phyloP scores from a whole-genome alignment of 2,113 vertebrate species.

The Cyanistes caeruleus region DNA sequence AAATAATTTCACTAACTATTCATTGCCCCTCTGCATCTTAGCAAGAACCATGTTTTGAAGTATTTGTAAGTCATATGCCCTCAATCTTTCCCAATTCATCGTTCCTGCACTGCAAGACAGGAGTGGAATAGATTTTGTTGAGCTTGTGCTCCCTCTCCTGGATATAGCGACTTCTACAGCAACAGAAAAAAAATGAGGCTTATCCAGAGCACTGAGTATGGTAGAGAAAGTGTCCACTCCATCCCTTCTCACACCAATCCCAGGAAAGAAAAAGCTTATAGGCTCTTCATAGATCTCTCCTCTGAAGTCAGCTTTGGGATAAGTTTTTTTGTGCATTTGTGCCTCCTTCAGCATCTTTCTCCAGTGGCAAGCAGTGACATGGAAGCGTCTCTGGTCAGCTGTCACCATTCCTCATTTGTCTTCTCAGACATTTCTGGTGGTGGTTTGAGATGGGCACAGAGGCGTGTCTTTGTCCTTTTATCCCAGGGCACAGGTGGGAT shows the following conservation, averaged over 20 bases:
- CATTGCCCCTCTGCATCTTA: not conserved
- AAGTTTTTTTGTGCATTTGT: not conserved
- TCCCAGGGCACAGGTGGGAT: not conserved
- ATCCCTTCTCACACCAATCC: not conserved
- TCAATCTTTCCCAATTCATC: not conserved
- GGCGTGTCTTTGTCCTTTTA: fast-evolving
- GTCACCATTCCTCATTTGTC: not conserved
- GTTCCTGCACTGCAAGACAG: too few relatives aligned
- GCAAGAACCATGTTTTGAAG: not conserved
- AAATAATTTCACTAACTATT: not conserved
- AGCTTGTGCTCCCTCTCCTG: conserved; percentile 51
- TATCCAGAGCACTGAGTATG: not conserved
- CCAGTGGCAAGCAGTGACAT: not conserved
- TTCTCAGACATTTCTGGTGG: not conserved
- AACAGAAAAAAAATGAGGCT: not conserved
- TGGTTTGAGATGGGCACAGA: not conserved
- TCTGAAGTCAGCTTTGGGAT: not conserved
- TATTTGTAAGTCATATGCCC: not conserved
- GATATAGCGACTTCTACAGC: not conserved
- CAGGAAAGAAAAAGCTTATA: not conserved
- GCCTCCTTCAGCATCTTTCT: not conserved
- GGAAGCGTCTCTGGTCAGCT: not conserved
- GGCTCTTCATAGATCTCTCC: not conserved
- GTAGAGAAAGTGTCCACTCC: not conserved
- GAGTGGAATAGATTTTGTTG: not conserved